Evolutionary conservation across 23 tunicate genomes (phyloP).

Genomic region (Ascidia mentula): DNA sequence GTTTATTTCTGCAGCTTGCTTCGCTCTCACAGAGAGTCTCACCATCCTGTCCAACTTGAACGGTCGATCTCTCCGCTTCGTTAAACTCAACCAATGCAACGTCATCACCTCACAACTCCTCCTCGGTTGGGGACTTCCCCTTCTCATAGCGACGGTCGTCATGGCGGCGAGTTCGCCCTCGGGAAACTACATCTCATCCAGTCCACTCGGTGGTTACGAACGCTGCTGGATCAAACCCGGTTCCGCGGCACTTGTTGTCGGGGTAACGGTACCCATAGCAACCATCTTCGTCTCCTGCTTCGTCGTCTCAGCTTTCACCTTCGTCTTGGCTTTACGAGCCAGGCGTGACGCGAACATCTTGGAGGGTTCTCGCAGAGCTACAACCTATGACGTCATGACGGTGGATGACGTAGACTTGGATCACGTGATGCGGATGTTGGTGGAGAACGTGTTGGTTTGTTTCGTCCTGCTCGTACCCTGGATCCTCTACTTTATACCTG

Average conservation of each 20-base stretch:
- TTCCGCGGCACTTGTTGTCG: not conserved
- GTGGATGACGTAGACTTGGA: constrained; percentile 1
- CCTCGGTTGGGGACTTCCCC: not conserved
- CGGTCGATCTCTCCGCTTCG: not conserved
- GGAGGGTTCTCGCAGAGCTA: not conserved
- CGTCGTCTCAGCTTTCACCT: not conserved
- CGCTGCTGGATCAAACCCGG: not conserved
- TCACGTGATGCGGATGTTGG: not conserved
- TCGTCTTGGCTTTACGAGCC: not conserved
- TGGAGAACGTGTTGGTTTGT: not conserved
- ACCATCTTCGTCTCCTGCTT: not conserved
- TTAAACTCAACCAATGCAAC: not conserved
- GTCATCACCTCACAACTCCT: not conserved
- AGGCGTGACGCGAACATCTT: not conserved
- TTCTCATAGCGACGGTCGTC: not conserved
- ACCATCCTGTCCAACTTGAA: not conserved
- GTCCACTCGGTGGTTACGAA: not conserved
- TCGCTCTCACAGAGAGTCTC: not conserved
- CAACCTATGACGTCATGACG: not conserved
- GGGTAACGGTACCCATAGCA: not conserved
- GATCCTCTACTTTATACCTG: not conserved
- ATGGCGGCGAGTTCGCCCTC: not conserved
- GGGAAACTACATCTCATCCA: not conserved
- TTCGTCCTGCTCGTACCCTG: not conserved
- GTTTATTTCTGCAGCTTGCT: not conserved